Percentiles rank a stretch among this genome's conserved stretches.
These are phyloP conservation scores for Nephrocerus scutellatus DNA, from an alignment of 2,888 invertebrate genomes.

Conservation along the genomic window DNA sequence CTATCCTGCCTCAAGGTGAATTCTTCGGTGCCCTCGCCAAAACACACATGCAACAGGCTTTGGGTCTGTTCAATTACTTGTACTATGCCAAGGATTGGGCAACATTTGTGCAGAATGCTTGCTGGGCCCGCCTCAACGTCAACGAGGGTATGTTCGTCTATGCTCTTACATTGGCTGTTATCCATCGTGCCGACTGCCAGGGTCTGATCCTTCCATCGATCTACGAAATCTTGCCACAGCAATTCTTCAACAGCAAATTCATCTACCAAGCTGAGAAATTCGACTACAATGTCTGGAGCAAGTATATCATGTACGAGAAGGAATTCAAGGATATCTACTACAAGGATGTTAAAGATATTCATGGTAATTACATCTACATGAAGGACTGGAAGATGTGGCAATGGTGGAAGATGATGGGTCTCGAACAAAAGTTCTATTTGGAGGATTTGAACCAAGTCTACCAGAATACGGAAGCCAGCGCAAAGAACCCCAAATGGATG, in stretches of 20 bases:
- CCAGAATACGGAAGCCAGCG: slow-evolving; percentile 23
- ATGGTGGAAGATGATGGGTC: slow-evolving; percentile 33
- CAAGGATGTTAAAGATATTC: slow-evolving; percentile 18
- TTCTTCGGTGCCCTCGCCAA: slow-evolving; percentile 17
- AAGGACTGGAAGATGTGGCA: slow-evolving; percentile 27
- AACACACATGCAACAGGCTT: slow-evolving; percentile 46
- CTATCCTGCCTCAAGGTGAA: slow-evolving; percentile 17
- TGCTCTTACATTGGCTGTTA: slow-evolving; percentile 53
- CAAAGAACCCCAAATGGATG: slow-evolving; percentile 22
- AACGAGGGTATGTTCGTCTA: slow-evolving; percentile 58
- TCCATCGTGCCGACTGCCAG: slow-evolving; percentile 53
- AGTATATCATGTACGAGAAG: slow-evolving; percentile 29
- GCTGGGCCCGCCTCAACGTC: slow-evolving; percentile 55
- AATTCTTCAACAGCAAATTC: slow-evolving; percentile 54
- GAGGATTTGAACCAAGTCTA: slow-evolving; percentile 25
- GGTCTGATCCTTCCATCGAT: slow-evolving; percentile 55
- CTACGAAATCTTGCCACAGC: slow-evolving; percentile 58
- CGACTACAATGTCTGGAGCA: slow-evolving; percentile 24
- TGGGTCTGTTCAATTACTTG: slow-evolving; percentile 57
- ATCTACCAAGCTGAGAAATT: slow-evolving; percentile 41
- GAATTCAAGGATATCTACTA: slow-evolving; percentile 40
- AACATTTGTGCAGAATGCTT: slow-evolving; percentile 60
- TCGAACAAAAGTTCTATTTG: slow-evolving; percentile 25
- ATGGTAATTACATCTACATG: slow-evolving; percentile 18
- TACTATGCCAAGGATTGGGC: slow-evolving; percentile 61